Evolutionary conservation across 2,888 invertebrate species (phyloP), one percentile per base, ranked within the genome.

Genomic region (Noctuana brunneofusca): DNA sequence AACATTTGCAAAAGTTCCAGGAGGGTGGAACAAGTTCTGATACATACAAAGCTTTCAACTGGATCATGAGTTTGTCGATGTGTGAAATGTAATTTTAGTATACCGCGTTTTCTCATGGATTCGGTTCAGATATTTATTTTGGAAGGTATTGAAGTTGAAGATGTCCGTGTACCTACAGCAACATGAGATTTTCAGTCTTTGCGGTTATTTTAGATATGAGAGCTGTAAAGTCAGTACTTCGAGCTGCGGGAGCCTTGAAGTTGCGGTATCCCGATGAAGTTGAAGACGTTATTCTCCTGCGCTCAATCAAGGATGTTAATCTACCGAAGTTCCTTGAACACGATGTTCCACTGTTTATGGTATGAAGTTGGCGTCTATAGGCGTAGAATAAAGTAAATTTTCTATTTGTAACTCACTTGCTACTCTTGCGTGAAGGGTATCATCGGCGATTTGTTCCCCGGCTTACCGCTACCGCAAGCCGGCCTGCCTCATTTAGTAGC

Each of bases 241-340:
- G 96, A 63, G 98, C 98, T 0, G 98, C 98, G 0, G 98, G 97
- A 9, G 97, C 97, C 43, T 86, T 98, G 20, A 98, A 98, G 80
- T 87, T 98, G 24, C 95, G 97, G 54, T 97, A 97, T 82, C 97
- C 97, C 0, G 94, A 96, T 50, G 97, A 97, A 78, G 93, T 95
- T 46, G 98, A 99, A 84, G 97, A 97, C 75, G 94, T 96, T 68
- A 92, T 98, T 64, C 93, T 99, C 43, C 84, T 98, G 65, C 93
- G 97, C 18, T 98, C 98, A 22, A 98, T 99, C 71, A 96, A 97
- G 76, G 98, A 98, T 83, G 97, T 98, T 18, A 98, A 98, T 85
- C 84, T 98, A 63, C 97, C 99, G 0, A 98, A 98, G 83, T 98
- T 98, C 79, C 92, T 98, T 65, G 95, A 95, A 56, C 97, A 96